Evolutionary conservation across 2,113 vertebrate species (phyloP).

Genomic region (Chamaea fasciata): DNA sequence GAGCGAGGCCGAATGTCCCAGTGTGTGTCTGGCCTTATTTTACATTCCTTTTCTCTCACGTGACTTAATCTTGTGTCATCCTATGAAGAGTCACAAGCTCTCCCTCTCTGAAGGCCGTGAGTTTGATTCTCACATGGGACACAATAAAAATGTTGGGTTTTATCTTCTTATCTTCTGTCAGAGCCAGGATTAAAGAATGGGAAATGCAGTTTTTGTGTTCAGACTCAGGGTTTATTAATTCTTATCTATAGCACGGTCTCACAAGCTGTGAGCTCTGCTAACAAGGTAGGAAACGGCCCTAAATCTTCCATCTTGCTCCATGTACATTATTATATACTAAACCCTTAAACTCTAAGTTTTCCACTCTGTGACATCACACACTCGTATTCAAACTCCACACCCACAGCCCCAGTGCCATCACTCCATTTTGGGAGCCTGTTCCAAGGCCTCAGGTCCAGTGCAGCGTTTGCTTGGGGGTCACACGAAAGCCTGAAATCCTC

Average conservation of each 20-base stretch:
- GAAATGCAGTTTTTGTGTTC: neutral
- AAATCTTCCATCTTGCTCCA: neutral
- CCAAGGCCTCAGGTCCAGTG: neutral
- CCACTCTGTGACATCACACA: neutral
- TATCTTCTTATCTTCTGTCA: neutral
- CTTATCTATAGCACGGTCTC: neutral
- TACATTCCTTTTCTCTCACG: neutral
- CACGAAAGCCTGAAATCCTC: neutral
- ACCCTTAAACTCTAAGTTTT: neutral
- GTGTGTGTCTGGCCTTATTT: neutral
- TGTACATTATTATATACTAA: neutral
- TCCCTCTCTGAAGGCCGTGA: constrained; percentile 84
- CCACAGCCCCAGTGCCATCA: neutral
- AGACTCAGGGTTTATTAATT: neutral
- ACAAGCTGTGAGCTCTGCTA: neutral
- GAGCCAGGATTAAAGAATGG: neutral
- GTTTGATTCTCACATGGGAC: constrained; percentile 86
- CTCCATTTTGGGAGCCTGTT: neutral
- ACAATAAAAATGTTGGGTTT: neutral
- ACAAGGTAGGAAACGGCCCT: neutral
- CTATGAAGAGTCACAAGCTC: neutral
- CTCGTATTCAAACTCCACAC: neutral
- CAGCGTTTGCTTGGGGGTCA: neutral
- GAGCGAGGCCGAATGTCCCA: neutral
- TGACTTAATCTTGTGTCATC: neutral